A percentile compares a stretch with the other conserved stretches of the same genome.
phyloP scores from a whole-genome alignment of 2,888 invertebrate genomes.

The Panzeria rudis region DNA sequence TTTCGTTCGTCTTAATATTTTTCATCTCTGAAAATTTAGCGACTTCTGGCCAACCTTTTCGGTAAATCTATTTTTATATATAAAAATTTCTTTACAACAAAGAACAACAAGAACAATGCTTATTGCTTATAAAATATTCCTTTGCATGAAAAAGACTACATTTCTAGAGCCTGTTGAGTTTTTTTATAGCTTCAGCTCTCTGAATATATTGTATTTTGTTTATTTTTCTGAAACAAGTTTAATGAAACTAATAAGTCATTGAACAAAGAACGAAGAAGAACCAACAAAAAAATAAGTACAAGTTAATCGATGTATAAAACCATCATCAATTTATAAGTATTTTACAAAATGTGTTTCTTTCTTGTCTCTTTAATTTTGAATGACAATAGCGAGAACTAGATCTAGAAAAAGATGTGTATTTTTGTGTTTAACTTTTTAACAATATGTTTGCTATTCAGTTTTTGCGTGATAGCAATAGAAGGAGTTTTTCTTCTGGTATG shows the following conservation, averaged over 20 bases:
- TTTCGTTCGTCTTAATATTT: too few species aligned
- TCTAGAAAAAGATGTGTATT: slow-evolving; percentile 7
- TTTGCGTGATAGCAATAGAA: background rate
- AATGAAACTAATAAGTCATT: slow-evolving; percentile 64
- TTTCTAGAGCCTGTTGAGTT: background rate
- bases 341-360: slow-evolving; percentile 11
- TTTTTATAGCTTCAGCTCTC: background rate
- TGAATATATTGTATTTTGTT: background rate
- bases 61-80: too few species aligned
- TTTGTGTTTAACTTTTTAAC: slow-evolving; percentile 54
- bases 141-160: too few species aligned
- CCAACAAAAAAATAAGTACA: slow-evolving; percentile 26
- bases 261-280: slow-evolving; percentile 52
- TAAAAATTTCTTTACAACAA: too few species aligned
- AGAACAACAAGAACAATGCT: too few species aligned
- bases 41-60: too few species aligned
- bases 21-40: too few species aligned
- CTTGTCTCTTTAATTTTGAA: slow-evolving; percentile 29
- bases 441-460: slow-evolving; percentile 39
- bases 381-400: slow-evolving; percentile 49
- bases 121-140: too few species aligned
- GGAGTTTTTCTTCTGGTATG: background rate
- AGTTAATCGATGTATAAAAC: slow-evolving; percentile 68
- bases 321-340: slow-evolving; percentile 64
- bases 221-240: slow-evolving; percentile 19